These are phyloP conservation scores for Drosophila rubida DNA, from an alignment of 2,888 invertebrate genomes.

Conservation along the genomic window DNA sequence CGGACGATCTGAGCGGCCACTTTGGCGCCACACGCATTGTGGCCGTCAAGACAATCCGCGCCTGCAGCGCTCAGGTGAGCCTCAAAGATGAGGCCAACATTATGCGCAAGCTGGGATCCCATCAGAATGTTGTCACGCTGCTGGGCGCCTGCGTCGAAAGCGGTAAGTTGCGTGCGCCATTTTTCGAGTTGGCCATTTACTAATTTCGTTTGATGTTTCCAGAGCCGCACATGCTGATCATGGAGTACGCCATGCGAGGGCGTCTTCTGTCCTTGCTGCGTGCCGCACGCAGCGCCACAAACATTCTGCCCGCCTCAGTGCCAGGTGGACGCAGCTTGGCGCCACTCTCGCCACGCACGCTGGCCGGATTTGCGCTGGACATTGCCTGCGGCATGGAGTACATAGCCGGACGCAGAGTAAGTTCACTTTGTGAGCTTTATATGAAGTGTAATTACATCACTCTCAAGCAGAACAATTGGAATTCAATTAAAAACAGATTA, in stretches of 20 bases:
- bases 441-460: too few species aligned
- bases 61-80: slow-evolving; percentile 90
- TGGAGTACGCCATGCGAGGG: slow-evolving; percentile 95
- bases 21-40: slow-evolving; percentile 91
- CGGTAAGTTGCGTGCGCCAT: slow-evolving; percentile 86
- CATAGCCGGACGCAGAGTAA: slow-evolving; percentile 91
- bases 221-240: slow-evolving; percentile 93
- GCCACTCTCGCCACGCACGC: slow-evolving; percentile 86
- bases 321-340: slow-evolving; percentile 84
- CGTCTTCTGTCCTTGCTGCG: slow-evolving; percentile 91
- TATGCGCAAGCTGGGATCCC: slow-evolving; percentile 93
- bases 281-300: slow-evolving; percentile 85
- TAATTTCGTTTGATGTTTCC: slow-evolving; percentile 34
- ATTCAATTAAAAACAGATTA: too few species aligned
- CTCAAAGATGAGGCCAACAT: slow-evolving; percentile 92
- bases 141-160: slow-evolving; percentile 93
- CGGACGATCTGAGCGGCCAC: slow-evolving; percentile 91
- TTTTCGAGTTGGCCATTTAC: not conserved
- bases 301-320: slow-evolving; percentile 85
- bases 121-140: slow-evolving; percentile 92
- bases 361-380: slow-evolving; percentile 92
- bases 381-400: slow-evolving; percentile 95
- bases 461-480: too few species aligned
- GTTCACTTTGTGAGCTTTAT: not conserved
- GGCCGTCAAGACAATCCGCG: slow-evolving; percentile 94